phyloP scores from a whole-genome alignment of 64 coral and sea anemone genomes.

The Pocillopora verrucosa region DNA sequence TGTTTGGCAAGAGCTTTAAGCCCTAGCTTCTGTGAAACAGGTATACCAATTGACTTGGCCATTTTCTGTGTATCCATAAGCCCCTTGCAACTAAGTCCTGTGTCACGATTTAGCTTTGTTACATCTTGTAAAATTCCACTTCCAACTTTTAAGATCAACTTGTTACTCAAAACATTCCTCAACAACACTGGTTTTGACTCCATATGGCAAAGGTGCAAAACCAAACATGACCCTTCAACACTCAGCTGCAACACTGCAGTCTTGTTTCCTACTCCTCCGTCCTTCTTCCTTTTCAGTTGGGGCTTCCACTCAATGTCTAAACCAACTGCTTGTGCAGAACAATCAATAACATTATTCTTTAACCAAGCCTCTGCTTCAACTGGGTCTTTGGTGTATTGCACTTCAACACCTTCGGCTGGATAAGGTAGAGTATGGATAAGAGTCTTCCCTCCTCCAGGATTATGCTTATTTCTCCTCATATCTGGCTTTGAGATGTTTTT shows the following conservation, averaged over 20 bases:
- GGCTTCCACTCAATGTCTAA: conserved; percentile 99
- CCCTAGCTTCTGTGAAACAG: conserved; percentile 33
- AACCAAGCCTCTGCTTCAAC: conserved; percentile 85
- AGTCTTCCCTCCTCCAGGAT: neutral
- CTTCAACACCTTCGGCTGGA: conserved; percentile 85
- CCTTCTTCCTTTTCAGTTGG: conserved; percentile 85
- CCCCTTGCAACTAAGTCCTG: conserved; percentile 64
- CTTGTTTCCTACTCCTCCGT: conserved; percentile 80
- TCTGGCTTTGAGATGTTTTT: neutral
- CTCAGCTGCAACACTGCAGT: conserved; percentile 90
- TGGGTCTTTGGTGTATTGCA: conserved; percentile 77
- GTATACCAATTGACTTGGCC: conserved; percentile 36
- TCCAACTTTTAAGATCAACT: conserved; percentile 81
- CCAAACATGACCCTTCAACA: conserved; percentile 59
- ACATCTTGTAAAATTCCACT: conserved; percentile 89
- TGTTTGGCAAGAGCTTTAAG: conserved; percentile 70
- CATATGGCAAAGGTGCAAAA: conserved; percentile 77
- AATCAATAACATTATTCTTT: conserved; percentile 69
- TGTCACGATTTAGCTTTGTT: conserved; percentile 67
- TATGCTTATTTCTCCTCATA: neutral
- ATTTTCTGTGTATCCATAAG: conserved; percentile 67
- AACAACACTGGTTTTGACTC: conserved; percentile 57
- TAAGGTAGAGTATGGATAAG: conserved; percentile 41
- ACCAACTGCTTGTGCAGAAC: conserved; percentile 57
- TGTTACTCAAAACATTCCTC: conserved; percentile 36